Base-by-base conservation (phyloP, 2,797 vertebrate genomes). In the Labroides dimidiatus region DNA sequence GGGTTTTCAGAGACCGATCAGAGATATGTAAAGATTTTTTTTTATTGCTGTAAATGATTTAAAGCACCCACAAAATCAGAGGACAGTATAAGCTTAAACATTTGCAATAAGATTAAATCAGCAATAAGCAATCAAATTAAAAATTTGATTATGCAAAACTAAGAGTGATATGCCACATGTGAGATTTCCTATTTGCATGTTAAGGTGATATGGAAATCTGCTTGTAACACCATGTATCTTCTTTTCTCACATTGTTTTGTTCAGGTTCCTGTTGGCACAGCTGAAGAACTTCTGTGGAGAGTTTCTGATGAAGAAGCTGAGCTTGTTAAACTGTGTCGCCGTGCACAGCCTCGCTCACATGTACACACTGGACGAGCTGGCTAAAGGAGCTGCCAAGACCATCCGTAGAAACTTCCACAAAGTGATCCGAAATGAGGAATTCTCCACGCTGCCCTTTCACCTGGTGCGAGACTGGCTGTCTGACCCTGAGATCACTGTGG, bases 261-360 rank as follows among this genome's bases (percentile, higher is more conserved):
- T 20, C 64, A 97, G 96, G 91, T 97, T 98, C 84, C 87, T 98
- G 5, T 84, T 98, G 89, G 90, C 79, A 20, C 95, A 95, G 64
- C 82, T 98, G 47, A 98, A 97, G 77, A 95, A 91, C 50, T 97
- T 98, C 82, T 98, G 96, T 4, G 96, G 94, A 1, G 95, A 96
- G 73, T 98, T 97, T 75, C 91, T 98, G 64, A 96, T 96, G 93
- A 96, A 95, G 85, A 97, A 96, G 20, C 89, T 98, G 72, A 97
- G 92, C 55, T 89, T 97, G 37, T 95, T 95, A 33, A 97, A 97
- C 82, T 98, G 96, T 6, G 95, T 98, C 1, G 96, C 96, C 0
- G 94, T 97, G 70, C 96, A 98, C 86, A 96, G 96, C 81, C 86
- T 97, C 65, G 96, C 96, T 21, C 95, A 96, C 84, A 96, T 96